Conservation (phyloP, 2,113 vertebrate species). For the Hirundichthys speculiger region DNA sequence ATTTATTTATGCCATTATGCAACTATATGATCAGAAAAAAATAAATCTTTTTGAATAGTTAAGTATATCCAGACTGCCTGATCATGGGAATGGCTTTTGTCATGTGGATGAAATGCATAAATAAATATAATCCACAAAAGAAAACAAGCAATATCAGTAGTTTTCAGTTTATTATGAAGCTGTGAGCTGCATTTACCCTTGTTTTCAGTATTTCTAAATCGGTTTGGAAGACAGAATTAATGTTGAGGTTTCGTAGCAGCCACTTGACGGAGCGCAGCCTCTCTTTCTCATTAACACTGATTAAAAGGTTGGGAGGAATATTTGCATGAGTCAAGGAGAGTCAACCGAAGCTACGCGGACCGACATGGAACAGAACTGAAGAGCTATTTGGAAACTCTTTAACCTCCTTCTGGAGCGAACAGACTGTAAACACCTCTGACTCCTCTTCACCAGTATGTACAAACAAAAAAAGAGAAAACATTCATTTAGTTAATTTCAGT, state of each 20-base stretch:
- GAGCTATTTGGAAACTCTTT: slow-evolving; percentile 22
- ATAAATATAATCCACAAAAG: no score
- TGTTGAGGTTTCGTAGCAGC: neutral
- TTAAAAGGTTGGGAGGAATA: slow-evolving; percentile 50
- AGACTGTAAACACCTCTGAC: neutral
- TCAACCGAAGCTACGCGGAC: slow-evolving; percentile 34
- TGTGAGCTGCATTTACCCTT: no score
- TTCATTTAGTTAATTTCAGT: slow-evolving; percentile 4
- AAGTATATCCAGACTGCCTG: no score
- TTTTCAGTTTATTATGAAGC: no score
- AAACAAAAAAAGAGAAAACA: slow-evolving; percentile 10
- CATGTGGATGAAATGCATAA: no score
- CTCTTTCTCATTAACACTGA: slow-evolving; percentile 38
- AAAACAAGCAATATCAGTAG: no score
- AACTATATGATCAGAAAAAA: no score
- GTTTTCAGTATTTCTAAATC: no score
- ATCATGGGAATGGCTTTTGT: no score
- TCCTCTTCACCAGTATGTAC: slow-evolving; percentile 11
- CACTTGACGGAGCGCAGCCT: neutral
- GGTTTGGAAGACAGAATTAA: no score
- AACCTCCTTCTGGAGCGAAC: slow-evolving; percentile 3
- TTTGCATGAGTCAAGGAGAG: slow-evolving; percentile 42
- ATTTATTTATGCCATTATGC: no score
- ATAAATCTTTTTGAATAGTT: no score
- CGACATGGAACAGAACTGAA: slow-evolving; percentile 1